Conservation (phyloP, 2,888 invertebrate species). For the Ganaspis brasiliensis region DNA sequence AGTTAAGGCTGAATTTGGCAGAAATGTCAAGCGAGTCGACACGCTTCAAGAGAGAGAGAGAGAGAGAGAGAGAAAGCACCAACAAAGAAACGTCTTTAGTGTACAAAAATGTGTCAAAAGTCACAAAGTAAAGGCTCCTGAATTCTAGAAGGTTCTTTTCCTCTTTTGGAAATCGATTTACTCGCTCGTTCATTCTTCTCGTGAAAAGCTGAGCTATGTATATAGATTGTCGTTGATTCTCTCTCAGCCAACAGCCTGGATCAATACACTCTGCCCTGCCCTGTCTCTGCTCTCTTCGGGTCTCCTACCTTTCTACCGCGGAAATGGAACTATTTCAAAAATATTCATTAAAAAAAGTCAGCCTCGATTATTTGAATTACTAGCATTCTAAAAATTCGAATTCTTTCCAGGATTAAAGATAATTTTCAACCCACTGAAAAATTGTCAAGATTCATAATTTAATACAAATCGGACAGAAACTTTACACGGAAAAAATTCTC, state of each 20-base stretch:
- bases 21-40: slow-evolving; percentile 20
- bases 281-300: slow-evolving; percentile 17
- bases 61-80: background rate
- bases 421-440: too few relatives aligned
- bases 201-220: slow-evolving; percentile 20
- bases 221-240: slow-evolving; percentile 40
- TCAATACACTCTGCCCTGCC: slow-evolving; percentile 36
- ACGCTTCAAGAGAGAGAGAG: background rate
- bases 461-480: too few relatives aligned
- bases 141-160: background rate
- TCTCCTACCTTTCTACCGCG: background rate
- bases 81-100: background rate
- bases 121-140: background rate
- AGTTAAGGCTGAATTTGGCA: background rate
- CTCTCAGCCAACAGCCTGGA: slow-evolving; percentile 16
- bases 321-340: background rate
- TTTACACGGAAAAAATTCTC: too few relatives aligned
- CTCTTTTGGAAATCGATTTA: slow-evolving; percentile 29
- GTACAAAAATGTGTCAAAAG: slow-evolving; percentile 9
- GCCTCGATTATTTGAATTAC: too few relatives aligned
- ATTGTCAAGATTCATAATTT: too few relatives aligned
- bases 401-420: too few relatives aligned
- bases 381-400: too few relatives aligned
- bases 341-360: too few relatives aligned
- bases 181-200: slow-evolving; percentile 35